Evolutionary conservation across 2,113 vertebrate genomes (phyloP).

Genomic region (Actenoides hombroni): DNA sequence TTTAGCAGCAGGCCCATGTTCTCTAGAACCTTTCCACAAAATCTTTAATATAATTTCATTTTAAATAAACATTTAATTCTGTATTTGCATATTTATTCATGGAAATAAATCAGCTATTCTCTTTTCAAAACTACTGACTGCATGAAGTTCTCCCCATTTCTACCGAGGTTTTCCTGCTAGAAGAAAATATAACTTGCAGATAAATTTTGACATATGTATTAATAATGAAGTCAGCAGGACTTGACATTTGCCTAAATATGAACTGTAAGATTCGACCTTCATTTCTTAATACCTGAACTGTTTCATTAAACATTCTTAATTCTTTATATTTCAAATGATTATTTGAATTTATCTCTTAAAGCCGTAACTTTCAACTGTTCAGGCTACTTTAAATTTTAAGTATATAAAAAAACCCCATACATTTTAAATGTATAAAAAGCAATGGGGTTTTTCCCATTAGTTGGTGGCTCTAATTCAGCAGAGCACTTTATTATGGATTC

Average conservation of each 20-base stretch:
- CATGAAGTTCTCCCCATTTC: not conserved
- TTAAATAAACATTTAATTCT: not conserved
- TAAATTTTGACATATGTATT: not conserved
- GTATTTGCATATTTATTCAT: not conserved
- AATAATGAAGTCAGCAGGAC: not conserved
- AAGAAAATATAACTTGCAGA: not conserved
- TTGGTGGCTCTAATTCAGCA: not conserved
- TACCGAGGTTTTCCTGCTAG: not conserved
- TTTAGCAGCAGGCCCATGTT: not conserved
- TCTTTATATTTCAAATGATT: not conserved
- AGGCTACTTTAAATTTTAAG: not conserved
- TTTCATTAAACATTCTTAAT: not conserved
- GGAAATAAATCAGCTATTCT: not conserved
- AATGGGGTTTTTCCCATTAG: not conserved
- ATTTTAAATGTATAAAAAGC: not conserved
- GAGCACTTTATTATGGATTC: not conserved
- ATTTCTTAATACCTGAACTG: not conserved
- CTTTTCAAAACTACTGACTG: not conserved
- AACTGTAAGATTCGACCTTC: not conserved
- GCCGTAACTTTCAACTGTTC: not conserved
- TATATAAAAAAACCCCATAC: not conserved
- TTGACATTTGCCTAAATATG: not conserved
- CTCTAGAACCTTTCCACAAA: not conserved
- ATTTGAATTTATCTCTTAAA: not conserved
- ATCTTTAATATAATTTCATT: not conserved